A percentile compares a stretch with the other conserved stretches of the same genome.
These are phyloP conservation scores for Anastatus disparis DNA, from an alignment of 1,140 invertebrate genomes.

Conservation along the genomic window DNA sequence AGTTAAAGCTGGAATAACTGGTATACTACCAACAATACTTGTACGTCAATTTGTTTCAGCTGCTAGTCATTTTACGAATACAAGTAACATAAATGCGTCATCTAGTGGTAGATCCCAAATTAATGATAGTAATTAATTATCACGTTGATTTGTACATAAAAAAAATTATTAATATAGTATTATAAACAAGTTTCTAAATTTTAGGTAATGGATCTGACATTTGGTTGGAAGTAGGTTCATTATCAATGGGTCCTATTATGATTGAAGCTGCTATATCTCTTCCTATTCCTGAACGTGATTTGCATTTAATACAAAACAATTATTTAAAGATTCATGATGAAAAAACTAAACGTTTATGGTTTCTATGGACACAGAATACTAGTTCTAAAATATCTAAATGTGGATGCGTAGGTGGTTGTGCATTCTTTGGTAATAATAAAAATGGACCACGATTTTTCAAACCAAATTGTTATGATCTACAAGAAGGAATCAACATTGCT, in stretches of 20 bases:
- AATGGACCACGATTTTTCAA: slow-evolving; percentile 91
- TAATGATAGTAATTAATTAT: slow-evolving; percentile 55
- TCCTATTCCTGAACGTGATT: slow-evolving; percentile 78
- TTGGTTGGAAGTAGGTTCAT: slow-evolving; percentile 94
- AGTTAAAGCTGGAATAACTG: slow-evolving; percentile 90
- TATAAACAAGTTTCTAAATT: slow-evolving; percentile 35
- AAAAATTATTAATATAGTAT: not conserved
- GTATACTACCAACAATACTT: slow-evolving; percentile 82
- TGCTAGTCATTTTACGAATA: slow-evolving; percentile 62
- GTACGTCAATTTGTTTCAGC: slow-evolving; percentile 77
- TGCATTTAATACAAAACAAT: slow-evolving; percentile 83
- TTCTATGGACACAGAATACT: slow-evolving; percentile 85
- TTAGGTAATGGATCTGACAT: slow-evolving; percentile 72
- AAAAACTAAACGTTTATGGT: slow-evolving; percentile 90
- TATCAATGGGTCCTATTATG: slow-evolving; percentile 88
- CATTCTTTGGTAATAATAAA: slow-evolving; percentile 91
- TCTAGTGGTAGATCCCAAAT: slow-evolving; percentile 68
- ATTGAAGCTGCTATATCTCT: slow-evolving; percentile 91
- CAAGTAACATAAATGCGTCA: slow-evolving; percentile 71
- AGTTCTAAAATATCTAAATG: slow-evolving; percentile 78
- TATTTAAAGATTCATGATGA: slow-evolving; percentile 88
- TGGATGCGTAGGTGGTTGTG: slow-evolving; percentile 94
- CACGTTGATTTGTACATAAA: not conserved
- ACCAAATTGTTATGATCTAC: slow-evolving; percentile 80
- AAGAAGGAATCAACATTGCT: slow-evolving; percentile 85